Conservation (phyloP, 2,113 vertebrate genomes). For the Solea solea region DNA sequence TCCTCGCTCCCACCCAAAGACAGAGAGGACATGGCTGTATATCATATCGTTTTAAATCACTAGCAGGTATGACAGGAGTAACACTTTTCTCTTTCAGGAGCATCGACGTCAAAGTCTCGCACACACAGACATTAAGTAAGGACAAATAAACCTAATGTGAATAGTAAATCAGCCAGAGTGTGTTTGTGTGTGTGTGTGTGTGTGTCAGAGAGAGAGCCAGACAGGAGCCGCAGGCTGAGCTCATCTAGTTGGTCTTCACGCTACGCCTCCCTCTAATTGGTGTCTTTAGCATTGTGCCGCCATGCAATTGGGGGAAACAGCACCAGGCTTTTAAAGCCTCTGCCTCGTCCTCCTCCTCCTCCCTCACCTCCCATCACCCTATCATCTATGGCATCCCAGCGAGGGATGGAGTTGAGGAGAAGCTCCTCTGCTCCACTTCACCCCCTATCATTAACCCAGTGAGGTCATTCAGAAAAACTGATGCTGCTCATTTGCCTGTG, state of each 20-base stretch:
- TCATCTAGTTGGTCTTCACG: conserved; percentile 53
- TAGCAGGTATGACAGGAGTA: conserved; percentile 19
- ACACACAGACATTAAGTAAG: background rate
- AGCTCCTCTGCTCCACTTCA: conserved; percentile 30
- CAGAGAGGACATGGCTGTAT: conserved; percentile 9
- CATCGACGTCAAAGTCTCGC: conserved; percentile 24
- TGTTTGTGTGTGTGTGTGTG: conserved; percentile 7
- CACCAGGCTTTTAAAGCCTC: conserved; percentile 41
- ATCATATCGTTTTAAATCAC: conserved; percentile 49
- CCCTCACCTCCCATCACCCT: conserved; percentile 41
- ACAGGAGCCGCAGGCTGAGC: conserved; percentile 60
- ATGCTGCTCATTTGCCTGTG: conserved; percentile 54
- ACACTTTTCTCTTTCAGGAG: background rate
- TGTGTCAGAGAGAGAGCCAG: conserved; percentile 21
- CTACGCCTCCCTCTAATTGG: conserved; percentile 52
- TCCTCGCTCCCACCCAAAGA: conserved; percentile 28
- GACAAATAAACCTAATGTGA: conserved; percentile 6
- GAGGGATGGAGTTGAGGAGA: conserved; percentile 21
- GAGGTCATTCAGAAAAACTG: conserved; percentile 61
- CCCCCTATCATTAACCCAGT: conserved; percentile 68
- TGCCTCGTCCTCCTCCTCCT: background rate
- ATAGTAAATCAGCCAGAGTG: conserved; percentile 7
- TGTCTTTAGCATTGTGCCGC: conserved; percentile 43
- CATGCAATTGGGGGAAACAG: conserved; percentile 51
- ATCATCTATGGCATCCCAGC: conserved; percentile 38